phyloP scores from a whole-genome alignment of 2,888 invertebrate species.

The Auanema freiburgensis region DNA sequence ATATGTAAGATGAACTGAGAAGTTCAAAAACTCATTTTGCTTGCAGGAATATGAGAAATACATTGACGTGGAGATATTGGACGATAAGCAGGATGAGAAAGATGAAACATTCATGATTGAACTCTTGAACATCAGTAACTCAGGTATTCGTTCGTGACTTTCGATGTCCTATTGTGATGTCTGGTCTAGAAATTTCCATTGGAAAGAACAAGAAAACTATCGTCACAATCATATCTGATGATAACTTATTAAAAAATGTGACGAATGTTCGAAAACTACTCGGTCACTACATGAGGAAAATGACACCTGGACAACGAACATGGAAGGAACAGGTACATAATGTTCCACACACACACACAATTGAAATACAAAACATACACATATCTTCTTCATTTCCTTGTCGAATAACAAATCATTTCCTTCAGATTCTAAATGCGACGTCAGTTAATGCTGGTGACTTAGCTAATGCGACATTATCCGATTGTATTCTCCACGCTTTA shows the following conservation, averaged over 20 bases:
- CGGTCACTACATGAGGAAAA: conserved; percentile 41
- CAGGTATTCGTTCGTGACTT: too few relatives aligned
- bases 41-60: conserved; percentile 68
- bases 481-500: conserved; percentile 71
- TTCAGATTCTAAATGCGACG: conserved; percentile 70
- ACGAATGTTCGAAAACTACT: conserved; percentile 45
- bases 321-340: conserved; percentile 45
- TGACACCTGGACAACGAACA: conserved; percentile 45
- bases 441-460: conserved; percentile 72
- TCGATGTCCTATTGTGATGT: too few relatives aligned
- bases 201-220: conserved; percentile 66
- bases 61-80: conserved; percentile 70
- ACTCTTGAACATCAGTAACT: conserved; percentile 22
- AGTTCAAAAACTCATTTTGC: conserved; percentile 5
- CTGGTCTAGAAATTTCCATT: conserved; percentile 65
- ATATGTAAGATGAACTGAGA: conserved; percentile 6
- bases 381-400: neutral
- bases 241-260: conserved; percentile 64
- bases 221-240: conserved; percentile 70
- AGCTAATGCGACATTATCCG: conserved; percentile 68
- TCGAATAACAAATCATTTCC: neutral
- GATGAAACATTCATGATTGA: conserved; percentile 72
- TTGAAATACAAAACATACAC: too few relatives aligned
- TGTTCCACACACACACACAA: neutral
- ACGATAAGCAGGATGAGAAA: conserved; percentile 71